Percentiles rank a stretch among this genome's conserved stretches.
Conservation (phyloP, 2,888 invertebrate genomes). For the Laothoe populi region DNA sequence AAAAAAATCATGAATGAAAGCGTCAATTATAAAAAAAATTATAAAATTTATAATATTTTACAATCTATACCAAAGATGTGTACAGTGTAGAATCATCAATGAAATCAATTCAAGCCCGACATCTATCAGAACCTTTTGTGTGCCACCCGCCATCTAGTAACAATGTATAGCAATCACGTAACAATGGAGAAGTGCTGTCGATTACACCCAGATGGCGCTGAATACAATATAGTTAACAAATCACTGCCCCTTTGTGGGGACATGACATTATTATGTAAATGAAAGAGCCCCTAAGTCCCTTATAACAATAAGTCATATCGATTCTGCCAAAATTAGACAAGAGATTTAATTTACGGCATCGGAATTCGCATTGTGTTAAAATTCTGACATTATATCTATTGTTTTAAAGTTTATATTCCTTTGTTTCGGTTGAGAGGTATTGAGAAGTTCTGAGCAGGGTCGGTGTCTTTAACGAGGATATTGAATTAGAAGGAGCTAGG, state of each 20-base stretch:
- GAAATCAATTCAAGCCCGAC: not conserved
- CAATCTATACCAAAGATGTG: no score
- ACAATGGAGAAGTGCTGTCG: not conserved
- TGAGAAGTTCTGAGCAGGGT: not conserved
- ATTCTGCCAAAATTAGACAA: constrained; percentile 38
- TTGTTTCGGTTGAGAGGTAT: constrained; percentile 4
- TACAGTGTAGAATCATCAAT: not conserved
- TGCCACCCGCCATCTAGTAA: constrained; percentile 4
- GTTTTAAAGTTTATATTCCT: not conserved
- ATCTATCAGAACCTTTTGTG: not conserved
- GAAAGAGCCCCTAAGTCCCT: constrained; percentile 20
- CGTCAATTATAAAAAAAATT: no score
- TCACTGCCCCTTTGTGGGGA: constrained; percentile 17
- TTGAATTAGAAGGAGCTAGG: constrained; percentile 38
- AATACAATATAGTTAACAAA: constrained; percentile 19
- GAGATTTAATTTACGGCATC: constrained; percentile 42
- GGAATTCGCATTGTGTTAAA: constrained; percentile 16
- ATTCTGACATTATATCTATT: not conserved
- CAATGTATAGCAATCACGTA: not conserved
- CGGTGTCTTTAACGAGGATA: constrained; percentile 38
- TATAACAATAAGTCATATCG: constrained; percentile 22
- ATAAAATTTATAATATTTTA: no score
- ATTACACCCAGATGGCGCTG: constrained; percentile 8
- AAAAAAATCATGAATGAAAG: no score
- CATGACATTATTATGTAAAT: constrained; percentile 20